phyloP scores from a whole-genome alignment of 2,888 invertebrate genomes.

The Liodrosophila aerea region DNA sequence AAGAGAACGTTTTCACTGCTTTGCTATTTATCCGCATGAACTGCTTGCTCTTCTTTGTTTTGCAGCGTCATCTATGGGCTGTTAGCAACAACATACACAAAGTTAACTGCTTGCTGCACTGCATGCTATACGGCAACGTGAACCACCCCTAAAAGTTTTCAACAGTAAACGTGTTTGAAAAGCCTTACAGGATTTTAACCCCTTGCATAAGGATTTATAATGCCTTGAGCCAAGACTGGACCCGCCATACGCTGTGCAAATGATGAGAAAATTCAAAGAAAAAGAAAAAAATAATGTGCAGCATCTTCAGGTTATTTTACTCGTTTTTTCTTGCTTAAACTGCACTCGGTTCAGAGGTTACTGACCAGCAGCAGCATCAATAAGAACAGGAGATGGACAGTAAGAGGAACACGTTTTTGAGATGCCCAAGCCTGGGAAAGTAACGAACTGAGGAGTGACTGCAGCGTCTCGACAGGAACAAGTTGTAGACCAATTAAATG shows the following conservation, averaged over 20 bases:
- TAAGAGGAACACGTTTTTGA: slow-evolving; percentile 28
- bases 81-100: not conserved
- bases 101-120: slow-evolving; percentile 32
- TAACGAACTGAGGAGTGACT: slow-evolving; percentile 13
- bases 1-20: slow-evolving; percentile 49
- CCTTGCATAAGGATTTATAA: slow-evolving; percentile 30
- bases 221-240: slow-evolving; percentile 44
- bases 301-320: slow-evolving; percentile 65
- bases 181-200: slow-evolving; percentile 37
- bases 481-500: slow-evolving; percentile 74
- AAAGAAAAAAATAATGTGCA: slow-evolving; percentile 51
- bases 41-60: slow-evolving; percentile 13
- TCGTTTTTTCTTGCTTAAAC: slow-evolving; percentile 52
- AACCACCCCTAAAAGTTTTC: slow-evolving; percentile 34
- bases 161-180: slow-evolving; percentile 43
- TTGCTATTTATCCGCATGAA: slow-evolving; percentile 29
- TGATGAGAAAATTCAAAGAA: slow-evolving; percentile 67
- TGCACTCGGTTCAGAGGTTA: slow-evolving; percentile 72
- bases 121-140: slow-evolving; percentile 35
- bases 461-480: slow-evolving; percentile 57
- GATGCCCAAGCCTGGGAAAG: slow-evolving; percentile 35
- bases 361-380: slow-evolving; percentile 53
- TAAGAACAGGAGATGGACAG: slow-evolving; percentile 12
- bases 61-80: slow-evolving; percentile 30
- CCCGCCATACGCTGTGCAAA: slow-evolving; percentile 46